Percentiles rank a stretch among this genome's conserved stretches.
Evolutionary conservation across 2,797 vertebrate species (phyloP).

Genomic region (Platyrinchus mystaceus): DNA sequence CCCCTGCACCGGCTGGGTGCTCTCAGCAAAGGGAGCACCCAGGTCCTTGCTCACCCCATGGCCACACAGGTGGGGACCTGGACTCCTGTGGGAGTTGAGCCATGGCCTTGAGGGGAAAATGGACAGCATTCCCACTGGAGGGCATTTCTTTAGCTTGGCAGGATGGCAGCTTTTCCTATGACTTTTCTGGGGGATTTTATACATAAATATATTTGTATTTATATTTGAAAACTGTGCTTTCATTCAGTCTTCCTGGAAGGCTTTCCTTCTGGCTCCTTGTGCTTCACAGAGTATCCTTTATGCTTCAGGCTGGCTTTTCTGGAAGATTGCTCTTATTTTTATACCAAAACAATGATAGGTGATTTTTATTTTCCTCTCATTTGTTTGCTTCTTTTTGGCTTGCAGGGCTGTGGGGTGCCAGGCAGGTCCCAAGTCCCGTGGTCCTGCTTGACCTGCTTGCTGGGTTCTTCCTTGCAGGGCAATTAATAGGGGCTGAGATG

Average conservation of each 20-base stretch:
- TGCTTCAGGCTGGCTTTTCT: slow-evolving; percentile 4
- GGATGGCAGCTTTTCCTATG: not conserved
- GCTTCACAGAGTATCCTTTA: not conserved
- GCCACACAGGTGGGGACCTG: not conserved
- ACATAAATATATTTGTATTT: slow-evolving; percentile 17
- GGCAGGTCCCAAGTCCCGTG: not conserved
- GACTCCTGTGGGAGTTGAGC: not conserved
- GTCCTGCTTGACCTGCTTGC: not conserved
- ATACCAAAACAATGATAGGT: not conserved
- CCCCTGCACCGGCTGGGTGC: not conserved
- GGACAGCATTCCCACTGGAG: not conserved
- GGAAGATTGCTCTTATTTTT: slow-evolving; percentile 25
- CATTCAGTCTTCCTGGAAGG: not conserved
- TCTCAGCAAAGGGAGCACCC: not conserved
- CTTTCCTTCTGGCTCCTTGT: not conserved
- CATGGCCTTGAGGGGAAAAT: not conserved
- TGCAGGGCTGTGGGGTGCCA: not conserved
- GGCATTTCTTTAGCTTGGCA: not conserved
- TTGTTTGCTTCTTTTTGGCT: not conserved
- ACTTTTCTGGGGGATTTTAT: not conserved
- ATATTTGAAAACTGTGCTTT: slow-evolving; percentile 44
- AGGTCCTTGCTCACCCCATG: fast-evolving
- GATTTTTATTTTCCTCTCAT: not conserved
- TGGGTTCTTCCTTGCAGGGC: not conserved
- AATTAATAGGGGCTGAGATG: not conserved